Percentiles rank a stretch among this genome's conserved stretches.
These are phyloP conservation scores for Cirrhinus molitorella DNA, from an alignment of 2,797 vertebrate genomes.

Conservation along the genomic window DNA sequence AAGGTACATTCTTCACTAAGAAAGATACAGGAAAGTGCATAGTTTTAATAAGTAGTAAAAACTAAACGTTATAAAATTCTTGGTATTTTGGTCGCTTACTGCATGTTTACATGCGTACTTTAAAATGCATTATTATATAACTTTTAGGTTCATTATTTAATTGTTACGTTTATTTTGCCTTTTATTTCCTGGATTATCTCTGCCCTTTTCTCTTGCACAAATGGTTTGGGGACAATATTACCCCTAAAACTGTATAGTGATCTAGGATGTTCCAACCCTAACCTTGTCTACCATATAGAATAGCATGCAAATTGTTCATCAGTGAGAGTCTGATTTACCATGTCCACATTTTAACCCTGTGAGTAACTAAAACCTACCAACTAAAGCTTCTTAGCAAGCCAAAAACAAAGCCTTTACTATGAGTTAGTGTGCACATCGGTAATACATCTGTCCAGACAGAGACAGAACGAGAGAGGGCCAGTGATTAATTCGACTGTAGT, in stretches of 20 bases:
- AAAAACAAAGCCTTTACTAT: constrained; percentile 22
- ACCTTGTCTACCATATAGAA: background rate
- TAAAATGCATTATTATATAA: background rate
- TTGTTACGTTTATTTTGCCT: background rate
- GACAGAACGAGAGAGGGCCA: constrained; percentile 19
- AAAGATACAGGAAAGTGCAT: background rate
- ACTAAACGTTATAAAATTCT: background rate
- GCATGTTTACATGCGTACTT: background rate
- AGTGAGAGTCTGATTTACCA: background rate
- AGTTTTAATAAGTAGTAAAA: background rate
- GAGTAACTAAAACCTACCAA: constrained; percentile 1
- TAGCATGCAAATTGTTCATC: background rate
- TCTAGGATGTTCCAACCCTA: background rate
- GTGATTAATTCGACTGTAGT: constrained; percentile 42
- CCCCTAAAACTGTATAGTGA: background rate
- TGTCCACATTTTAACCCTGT: background rate
- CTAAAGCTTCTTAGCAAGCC: background rate
- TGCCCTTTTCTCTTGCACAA: background rate
- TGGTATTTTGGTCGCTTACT: background rate
- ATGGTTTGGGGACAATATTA: background rate
- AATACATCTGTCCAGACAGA: constrained; percentile 24
- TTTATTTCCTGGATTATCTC: background rate
- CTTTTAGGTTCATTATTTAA: background rate
- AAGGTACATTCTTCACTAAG: background rate
- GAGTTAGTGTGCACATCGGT: constrained; percentile 10